Evolutionary conservation across 2,113 vertebrate species (phyloP), one percentile per base, ranked within the genome.

Genomic region (Garra rufa): DNA sequence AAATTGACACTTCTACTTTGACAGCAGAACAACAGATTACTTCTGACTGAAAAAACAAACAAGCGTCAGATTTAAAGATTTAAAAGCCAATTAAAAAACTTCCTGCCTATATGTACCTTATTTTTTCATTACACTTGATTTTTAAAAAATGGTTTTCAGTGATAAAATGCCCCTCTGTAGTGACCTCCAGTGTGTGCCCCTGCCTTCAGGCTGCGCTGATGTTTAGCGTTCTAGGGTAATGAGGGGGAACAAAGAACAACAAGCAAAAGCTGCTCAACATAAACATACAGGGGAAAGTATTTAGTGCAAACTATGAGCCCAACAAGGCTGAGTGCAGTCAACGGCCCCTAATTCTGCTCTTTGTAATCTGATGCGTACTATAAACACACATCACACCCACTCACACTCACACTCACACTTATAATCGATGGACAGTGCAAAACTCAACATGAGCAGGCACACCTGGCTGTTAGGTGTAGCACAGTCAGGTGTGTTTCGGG

Each of bases 211-310:
- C 52, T 77, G 28, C 70, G 7, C 30, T 88, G 87, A 65, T 91
- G 88, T 90, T 89, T 90, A 81, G 85, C 88, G 57, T 83, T 38
- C 75, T 84, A 52, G 46, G 19, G 73, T 83, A 90, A 91, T 91
- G 89, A 90, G 77, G 89, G 85, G 83, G 84, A 89, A 88, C 88
- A 63, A 85, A 55, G 77, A 63, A 85, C 81, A 90, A 86, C 86
- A 88, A 87, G 71, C 76, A 87, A 71, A 59, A 88, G 43, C 79
- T 77, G 61, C 46, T 74, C 76, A 88, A 85, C 65, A 67, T 73
- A 81, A 85, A 87, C 80, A 87, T 28, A 85, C 63, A n/a, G 75
- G 81, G 75, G 76, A 86, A 90, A 87, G 86, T 88, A 87, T 88
- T 88, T 88, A 85, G 83, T 71, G 30, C 50, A 88, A 85, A 89